A percentile compares a stretch with the other conserved stretches of the same genome.
Evolutionary conservation across 2,797 vertebrate genomes (phyloP).

Genomic region (Potorous gilbertii): DNA sequence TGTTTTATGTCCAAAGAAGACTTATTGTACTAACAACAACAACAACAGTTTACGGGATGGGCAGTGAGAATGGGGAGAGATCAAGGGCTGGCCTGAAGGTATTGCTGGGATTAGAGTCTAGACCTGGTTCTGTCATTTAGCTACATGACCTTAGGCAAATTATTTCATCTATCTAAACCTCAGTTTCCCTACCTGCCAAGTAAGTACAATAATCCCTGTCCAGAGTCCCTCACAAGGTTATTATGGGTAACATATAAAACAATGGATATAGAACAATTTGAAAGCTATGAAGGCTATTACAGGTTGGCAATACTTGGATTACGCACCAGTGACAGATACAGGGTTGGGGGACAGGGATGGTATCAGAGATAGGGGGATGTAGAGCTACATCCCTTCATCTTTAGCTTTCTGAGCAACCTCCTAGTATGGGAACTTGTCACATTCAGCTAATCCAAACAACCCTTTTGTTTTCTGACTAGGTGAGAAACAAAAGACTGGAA

Average conservation of each 20-base stretch:
- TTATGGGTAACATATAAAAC: neutral
- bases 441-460: neutral
- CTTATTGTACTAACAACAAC: neutral
- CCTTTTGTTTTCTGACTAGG: neutral
- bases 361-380: neutral
- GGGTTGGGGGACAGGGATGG: neutral
- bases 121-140: neutral
- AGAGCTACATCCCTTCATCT: neutral
- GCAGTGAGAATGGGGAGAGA: neutral
- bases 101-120: neutral
- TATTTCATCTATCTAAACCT: neutral
- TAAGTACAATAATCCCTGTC: neutral
- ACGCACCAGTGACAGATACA: neutral
- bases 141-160: conserved; percentile 15
- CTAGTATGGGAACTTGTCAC: neutral
- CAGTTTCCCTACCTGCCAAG: neutral
- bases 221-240: neutral
- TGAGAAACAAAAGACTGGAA: neutral
- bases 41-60: neutral
- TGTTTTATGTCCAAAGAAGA: neutral
- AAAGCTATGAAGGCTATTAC: neutral
- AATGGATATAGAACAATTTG: neutral
- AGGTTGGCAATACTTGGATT: neutral
- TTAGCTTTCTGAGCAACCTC: neutral
- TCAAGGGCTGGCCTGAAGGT: neutral